Base-by-base conservation (phyloP, 2,113 vertebrate species). In the Dicentrarchus labrax region DNA sequence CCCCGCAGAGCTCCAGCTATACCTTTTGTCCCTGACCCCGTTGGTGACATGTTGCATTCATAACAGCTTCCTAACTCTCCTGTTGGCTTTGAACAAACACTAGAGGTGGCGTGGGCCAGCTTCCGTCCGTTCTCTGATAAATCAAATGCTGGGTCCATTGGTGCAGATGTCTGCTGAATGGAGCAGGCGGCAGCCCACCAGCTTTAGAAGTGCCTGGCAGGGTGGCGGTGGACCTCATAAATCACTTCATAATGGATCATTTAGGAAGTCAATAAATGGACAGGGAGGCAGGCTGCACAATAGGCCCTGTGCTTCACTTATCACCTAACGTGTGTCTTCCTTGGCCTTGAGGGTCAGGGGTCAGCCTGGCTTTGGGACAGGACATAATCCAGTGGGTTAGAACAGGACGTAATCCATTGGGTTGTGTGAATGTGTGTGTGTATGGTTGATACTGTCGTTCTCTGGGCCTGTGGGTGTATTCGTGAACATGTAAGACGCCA, bases 221-320 rank as follows among this genome's bases (percentile, higher is more conserved):
- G 86, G 76, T 64, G 74, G 78, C 16, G 67, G 79, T 77, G 82
- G 71, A 76, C 76, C 86, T 91, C 93, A 61, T 95, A 95, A 95
- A 95, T 95, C 94, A 95, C 91, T 82, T 92, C 87, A 94, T 94
- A 94, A 95, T 94, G 88, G 92, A 94, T 95, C 87, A 93, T 93
- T 95, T 94, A 95, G 94, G 94, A 96, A 96, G 95, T 95, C 93
- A 92, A 95, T 95, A 94, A 94, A 95, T 79, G 83, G 90, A 88
- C 89, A 78, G 64, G 72, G 74, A 82, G 85, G 78, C 74, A 41
- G 79, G 82, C 74, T 64, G 71, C 85, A 91, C 89, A 91, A 95
- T 92, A 81, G 91, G 50, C 74, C 86, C 65, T 39, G 86, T 66
- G 88, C 88, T 87, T 90, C 87, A 90, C 78, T 91, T 91, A 92